Conservation (phyloP, 2,113 vertebrate genomes). For the Phainopepla nitens region DNA sequence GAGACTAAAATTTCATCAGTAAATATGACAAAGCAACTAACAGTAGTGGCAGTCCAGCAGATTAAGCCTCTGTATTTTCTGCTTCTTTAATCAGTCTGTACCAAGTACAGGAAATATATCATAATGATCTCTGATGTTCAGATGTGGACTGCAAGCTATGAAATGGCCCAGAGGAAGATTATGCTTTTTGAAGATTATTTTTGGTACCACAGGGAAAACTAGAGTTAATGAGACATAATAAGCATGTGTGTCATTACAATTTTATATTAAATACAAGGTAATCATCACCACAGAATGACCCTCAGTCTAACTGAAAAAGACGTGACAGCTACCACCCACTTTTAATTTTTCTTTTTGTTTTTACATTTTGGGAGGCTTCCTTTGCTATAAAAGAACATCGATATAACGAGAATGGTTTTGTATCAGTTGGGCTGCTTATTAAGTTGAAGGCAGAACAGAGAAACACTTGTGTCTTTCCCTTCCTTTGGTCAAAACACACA, state of each 20-base stretch:
- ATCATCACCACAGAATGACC: not conserved
- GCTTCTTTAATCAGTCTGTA: not conserved
- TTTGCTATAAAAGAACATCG: not conserved
- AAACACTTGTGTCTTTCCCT: slow-evolving; percentile 4
- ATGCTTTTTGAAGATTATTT: not conserved
- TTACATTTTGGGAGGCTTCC: not conserved
- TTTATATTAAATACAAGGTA: not conserved
- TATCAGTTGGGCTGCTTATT: not conserved
- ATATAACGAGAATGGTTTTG: not conserved
- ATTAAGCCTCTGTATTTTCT: not conserved
- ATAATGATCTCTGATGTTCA: not conserved
- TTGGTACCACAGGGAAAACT: not conserved
- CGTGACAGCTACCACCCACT: not conserved
- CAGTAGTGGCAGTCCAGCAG: not conserved
- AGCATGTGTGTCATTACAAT: not conserved
- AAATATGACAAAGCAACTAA: not conserved
- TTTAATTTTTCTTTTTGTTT: not conserved
- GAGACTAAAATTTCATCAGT: not conserved
- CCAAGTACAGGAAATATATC: not conserved
- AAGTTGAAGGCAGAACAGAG: not conserved
- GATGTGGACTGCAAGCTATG: not conserved
- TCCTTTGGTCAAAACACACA: not conserved
- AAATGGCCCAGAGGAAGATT: not conserved
- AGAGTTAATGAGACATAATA: not conserved
- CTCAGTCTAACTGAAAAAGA: not conserved